These are phyloP conservation scores for Carassius carassius DNA, from an alignment of 2,113 vertebrate species.

Conservation along the genomic window DNA sequence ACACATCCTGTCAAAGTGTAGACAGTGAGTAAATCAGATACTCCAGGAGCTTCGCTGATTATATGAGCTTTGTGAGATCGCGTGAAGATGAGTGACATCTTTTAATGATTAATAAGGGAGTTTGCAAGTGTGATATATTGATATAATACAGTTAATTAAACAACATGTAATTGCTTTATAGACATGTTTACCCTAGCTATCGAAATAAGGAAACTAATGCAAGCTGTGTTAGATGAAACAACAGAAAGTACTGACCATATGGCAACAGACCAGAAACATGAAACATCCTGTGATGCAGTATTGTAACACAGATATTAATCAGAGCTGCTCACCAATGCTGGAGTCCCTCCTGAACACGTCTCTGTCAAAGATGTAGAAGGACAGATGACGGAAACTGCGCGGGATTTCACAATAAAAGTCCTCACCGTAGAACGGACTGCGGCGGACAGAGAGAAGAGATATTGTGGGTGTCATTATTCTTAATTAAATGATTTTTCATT, in stretches of 20 bases:
- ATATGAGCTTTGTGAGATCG: too few species aligned
- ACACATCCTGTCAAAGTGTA: too few species aligned
- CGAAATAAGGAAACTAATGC: too few species aligned
- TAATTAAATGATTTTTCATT: not conserved
- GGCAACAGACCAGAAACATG: too few species aligned
- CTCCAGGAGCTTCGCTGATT: too few species aligned
- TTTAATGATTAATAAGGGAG: too few species aligned
- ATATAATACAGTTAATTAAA: too few species aligned
- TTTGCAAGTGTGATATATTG: too few species aligned
- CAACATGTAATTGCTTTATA: too few species aligned
- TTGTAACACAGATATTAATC: not conserved
- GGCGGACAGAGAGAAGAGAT: slow-evolving; percentile 40
- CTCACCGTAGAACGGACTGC: slow-evolving; percentile 96
- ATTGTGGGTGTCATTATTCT: not conserved
- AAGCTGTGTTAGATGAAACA: not conserved
- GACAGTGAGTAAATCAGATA: too few species aligned
- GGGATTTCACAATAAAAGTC: slow-evolving; percentile 99
- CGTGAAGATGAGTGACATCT: too few species aligned
- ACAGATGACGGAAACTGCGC: slow-evolving; percentile 93
- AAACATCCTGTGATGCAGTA: not conserved
- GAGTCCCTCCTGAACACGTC: slow-evolving; percentile 99
- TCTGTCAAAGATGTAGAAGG: slow-evolving; percentile 98
- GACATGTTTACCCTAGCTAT: too few species aligned
- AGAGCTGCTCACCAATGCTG: slow-evolving; percentile 87
- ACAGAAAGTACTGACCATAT: not conserved